Evolutionary conservation across 1,140 invertebrate species (phyloP), one percentile per base, ranked within the genome.

Genomic region (Diachasmimorpha longicaudata): DNA sequence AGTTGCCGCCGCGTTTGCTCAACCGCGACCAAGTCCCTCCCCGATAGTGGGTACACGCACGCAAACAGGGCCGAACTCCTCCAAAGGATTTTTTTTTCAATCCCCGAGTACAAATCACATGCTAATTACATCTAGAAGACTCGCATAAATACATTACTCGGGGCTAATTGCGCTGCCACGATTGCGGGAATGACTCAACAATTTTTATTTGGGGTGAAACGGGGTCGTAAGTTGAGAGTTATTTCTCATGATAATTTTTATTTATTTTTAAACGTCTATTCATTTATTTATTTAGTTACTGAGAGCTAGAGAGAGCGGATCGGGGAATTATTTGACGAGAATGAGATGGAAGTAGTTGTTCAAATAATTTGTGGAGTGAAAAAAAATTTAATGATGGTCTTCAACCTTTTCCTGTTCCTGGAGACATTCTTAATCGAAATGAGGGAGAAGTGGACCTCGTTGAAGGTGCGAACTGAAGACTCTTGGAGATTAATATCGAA

Each of bases 11-110:
- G 58, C 3, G 19, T 25, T 63, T 63, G 19, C 58, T 63, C 58
- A 14, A 63, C 58, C 58, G 21, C 31, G 58, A 58, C 52, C 52
- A 63, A 63, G 58, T 63, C 58, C 58, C 58, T 63, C 58, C 58
- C 58, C 58, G 58, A 63, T 63, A 31, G 58, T 21, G 19, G 2
- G n/a, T 63, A 63, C 14, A 63, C 58, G 23, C 58, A 63, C 58
- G 58, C 58, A 63, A 63, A 63, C 23, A 3, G 52, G 52, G 19
- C 52, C 21, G 52, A 19, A 21, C 21, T 21, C 13, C 39, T 63
- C 19, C 23, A 16, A 21, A 1, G 2, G 13, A 58, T 63, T 55
- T 55, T 55, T 55, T 55, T 55, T 55, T 25, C 21, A 11, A 63
- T 1, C 31, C 52, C 21, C 21, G 23, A 63, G 58, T 25, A 63